phyloP scores from a whole-genome alignment of 2,888 invertebrate genomes.

The Cetonia aurata region DNA sequence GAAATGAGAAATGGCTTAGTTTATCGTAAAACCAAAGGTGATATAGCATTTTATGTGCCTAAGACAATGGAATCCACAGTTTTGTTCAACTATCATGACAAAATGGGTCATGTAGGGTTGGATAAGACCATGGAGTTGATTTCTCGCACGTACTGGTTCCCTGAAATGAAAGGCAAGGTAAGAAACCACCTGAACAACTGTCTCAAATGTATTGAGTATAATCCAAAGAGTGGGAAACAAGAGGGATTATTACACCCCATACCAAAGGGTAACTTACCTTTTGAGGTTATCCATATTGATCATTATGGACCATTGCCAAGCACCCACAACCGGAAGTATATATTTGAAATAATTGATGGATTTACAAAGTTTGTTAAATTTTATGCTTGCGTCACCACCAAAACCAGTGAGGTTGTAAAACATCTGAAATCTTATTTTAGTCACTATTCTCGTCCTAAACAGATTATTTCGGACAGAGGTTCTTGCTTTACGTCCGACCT shows the following conservation, averaged over 20 bases:
- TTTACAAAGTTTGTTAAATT: constrained; percentile 56
- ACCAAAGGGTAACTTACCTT: constrained; percentile 54
- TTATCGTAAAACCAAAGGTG: constrained; percentile 39
- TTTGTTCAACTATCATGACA: constrained; percentile 53
- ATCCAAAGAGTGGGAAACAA: constrained; percentile 49
- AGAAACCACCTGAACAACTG: constrained; percentile 55
- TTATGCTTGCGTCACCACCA: constrained; percentile 50
- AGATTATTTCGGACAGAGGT: constrained; percentile 55
- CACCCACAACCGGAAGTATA: constrained; percentile 47
- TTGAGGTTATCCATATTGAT: constrained; percentile 54
- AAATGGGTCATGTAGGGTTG: constrained; percentile 56
- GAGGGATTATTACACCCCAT: constrained; percentile 55
- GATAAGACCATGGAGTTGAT: constrained; percentile 55
- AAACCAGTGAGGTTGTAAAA: constrained; percentile 47
- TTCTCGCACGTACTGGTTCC: constrained; percentile 57
- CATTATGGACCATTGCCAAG: constrained; percentile 55
- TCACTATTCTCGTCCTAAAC: constrained; percentile 42
- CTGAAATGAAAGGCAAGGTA: constrained; percentile 53
- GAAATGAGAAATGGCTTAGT: constrained; percentile 40
- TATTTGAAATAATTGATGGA: constrained; percentile 55
- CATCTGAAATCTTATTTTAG: constrained; percentile 50
- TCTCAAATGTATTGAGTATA: constrained; percentile 55
- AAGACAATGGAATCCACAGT: constrained; percentile 51
- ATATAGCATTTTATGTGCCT: constrained; percentile 51
- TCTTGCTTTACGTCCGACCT: constrained; percentile 53